Evolutionary conservation across 2,888 invertebrate genomes (phyloP).

Genomic region (Zygogramma bicolorata): DNA sequence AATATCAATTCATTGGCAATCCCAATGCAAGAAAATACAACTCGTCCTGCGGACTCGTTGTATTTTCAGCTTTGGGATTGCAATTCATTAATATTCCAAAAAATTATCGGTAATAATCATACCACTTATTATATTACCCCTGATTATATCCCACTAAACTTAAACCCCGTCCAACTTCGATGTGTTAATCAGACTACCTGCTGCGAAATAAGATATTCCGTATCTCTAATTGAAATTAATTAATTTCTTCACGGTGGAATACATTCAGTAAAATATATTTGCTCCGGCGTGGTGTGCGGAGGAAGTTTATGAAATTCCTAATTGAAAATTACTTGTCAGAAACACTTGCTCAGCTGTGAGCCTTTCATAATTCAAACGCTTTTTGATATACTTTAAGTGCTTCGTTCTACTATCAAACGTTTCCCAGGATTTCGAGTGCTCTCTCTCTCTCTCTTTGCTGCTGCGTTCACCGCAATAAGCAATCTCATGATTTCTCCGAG

Average conservation of each 20-base stretch:
- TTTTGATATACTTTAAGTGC: conserved; percentile 20
- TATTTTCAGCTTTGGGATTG: too few relatives aligned
- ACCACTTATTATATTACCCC: too few relatives aligned
- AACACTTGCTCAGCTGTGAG: conserved; percentile 28
- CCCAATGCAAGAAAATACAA: too few relatives aligned
- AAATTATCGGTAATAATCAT: too few relatives aligned
- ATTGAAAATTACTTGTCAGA: conserved; percentile 34
- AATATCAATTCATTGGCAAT: too few relatives aligned
- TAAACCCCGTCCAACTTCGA: background rate
- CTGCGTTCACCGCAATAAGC: background rate
- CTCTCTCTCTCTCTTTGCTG: too few relatives aligned
- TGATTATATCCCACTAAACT: background rate
- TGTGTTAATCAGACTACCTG: background rate
- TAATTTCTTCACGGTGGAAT: conserved; percentile 22
- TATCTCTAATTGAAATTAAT: conserved; percentile 26
- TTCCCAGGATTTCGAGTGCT: background rate
- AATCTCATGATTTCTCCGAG: background rate
- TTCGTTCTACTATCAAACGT: background rate
- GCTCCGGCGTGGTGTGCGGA: background rate
- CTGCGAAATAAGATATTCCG: conserved; percentile 24
- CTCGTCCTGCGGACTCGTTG: too few relatives aligned
- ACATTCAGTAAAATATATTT: conserved; percentile 26
- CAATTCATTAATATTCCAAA: too few relatives aligned
- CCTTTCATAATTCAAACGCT: conserved; percentile 20
- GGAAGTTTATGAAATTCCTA: conserved; percentile 32